Evolutionary conservation across 2,113 vertebrate species (phyloP).

Genomic region (Cyrtonyx montezumae): DNA sequence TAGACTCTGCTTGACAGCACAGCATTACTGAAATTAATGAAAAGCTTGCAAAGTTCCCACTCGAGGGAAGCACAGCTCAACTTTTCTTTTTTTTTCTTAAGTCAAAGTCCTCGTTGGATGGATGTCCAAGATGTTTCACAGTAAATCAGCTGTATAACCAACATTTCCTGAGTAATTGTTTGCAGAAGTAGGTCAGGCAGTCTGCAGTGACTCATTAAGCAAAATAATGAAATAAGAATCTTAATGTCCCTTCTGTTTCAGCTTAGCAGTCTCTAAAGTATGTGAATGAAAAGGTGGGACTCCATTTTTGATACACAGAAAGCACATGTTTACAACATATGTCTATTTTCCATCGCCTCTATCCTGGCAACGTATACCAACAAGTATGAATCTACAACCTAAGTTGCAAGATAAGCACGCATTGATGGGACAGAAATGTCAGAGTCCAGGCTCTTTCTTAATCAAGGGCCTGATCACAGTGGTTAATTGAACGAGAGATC

Average conservation of each 20-base stretch:
- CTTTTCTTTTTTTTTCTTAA: neutral
- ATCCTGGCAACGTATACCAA: neutral
- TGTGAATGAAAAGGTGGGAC: neutral
- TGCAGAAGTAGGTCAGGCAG: constrained; percentile 49
- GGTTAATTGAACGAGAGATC: neutral
- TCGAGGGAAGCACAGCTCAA: neutral
- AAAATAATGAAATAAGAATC: constrained; percentile 55
- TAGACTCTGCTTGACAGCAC: neutral
- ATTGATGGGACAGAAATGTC: neutral
- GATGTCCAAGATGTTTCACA: neutral
- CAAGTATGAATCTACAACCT: neutral
- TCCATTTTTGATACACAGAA: neutral
- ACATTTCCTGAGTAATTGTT: constrained; percentile 35
- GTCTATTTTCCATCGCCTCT: neutral
- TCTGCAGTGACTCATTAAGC: constrained; percentile 45
- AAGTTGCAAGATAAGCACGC: neutral
- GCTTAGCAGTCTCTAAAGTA: neutral
- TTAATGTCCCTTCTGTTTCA: constrained; percentile 38
- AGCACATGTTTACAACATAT: neutral
- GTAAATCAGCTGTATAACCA: constrained; percentile 44
- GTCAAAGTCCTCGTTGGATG: neutral
- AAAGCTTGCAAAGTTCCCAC: neutral
- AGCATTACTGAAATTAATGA: neutral
- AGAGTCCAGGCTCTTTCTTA: neutral
- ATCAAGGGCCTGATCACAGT: neutral